These are phyloP conservation scores for Epistrophella euchroma DNA, from an alignment of 2,888 invertebrate genomes.

Conservation along the genomic window DNA sequence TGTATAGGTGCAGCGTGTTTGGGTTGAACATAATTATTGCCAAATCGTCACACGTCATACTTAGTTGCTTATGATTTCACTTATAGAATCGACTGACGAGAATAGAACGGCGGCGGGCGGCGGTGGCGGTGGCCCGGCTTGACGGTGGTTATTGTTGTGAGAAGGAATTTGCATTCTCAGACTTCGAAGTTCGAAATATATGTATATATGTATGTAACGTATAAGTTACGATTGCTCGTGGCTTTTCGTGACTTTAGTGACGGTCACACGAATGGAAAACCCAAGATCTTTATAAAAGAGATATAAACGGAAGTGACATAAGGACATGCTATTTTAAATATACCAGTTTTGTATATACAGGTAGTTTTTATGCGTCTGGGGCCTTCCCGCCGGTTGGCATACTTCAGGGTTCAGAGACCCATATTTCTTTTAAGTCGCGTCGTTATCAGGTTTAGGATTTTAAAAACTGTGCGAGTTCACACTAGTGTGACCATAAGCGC, in stretches of 20 bases:
- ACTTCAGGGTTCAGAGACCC: no score
- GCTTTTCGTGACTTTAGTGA: constrained; percentile 29
- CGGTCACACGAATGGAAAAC: not conserved
- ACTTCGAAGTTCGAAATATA: constrained; percentile 37
- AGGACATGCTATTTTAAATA: no score
- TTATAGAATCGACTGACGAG: constrained; percentile 20
- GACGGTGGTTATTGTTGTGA: not conserved
- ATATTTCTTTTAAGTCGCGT: no score
- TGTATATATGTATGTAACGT: not conserved
- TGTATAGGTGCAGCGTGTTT: constrained; percentile 30
- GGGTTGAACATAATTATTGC: constrained; percentile 61
- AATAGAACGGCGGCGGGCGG: not conserved
- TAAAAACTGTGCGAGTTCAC: no score
- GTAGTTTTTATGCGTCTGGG: no score
- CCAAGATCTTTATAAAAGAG: not conserved
- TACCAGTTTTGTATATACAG: no score
- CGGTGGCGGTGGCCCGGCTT: not conserved
- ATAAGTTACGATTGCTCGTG: constrained; percentile 23
- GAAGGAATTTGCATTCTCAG: constrained; percentile 64
- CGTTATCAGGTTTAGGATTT: no score
- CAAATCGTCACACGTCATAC: constrained; percentile 43
- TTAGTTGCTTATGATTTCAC: constrained; percentile 55
- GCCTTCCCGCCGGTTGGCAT: no score
- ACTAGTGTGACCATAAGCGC: no score
- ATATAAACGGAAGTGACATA: not conserved